phyloP scores from a whole-genome alignment of 2,888 invertebrate species.

The Cerceris ruficornis region DNA sequence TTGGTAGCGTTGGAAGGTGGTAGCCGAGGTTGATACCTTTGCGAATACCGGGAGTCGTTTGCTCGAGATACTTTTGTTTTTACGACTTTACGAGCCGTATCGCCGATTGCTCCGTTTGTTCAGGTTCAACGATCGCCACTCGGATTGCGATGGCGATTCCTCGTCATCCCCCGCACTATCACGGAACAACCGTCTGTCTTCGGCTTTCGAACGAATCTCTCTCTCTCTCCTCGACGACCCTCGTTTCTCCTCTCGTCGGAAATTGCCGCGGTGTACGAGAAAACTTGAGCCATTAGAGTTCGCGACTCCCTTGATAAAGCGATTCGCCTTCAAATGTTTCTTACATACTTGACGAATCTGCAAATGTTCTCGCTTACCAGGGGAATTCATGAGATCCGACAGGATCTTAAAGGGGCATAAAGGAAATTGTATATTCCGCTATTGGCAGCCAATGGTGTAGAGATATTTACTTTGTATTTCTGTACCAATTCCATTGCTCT shows the following conservation, averaged over 20 bases:
- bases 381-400: constrained; percentile 29
- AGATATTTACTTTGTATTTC: not conserved
- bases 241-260: constrained; percentile 15
- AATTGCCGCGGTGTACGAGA: constrained; percentile 26
- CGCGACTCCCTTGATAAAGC: constrained; percentile 39
- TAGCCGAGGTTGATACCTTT: constrained; percentile 28
- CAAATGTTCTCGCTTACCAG: constrained; percentile 14
- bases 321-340: constrained; percentile 41
- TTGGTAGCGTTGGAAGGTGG: not conserved
- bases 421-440: constrained; percentile 4
- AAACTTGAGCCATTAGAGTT: constrained; percentile 58
- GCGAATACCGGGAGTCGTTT: constrained; percentile 45
- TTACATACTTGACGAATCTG: constrained; percentile 41
- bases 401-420: constrained; percentile 19
- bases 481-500: too few species aligned
- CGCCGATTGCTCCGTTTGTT: constrained; percentile 68
- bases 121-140: constrained; percentile 69
- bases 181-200: not conserved
- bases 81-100: constrained; percentile 69
- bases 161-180: constrained; percentile 41
- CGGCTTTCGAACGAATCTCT: not conserved
- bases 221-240: constrained; percentile 6
- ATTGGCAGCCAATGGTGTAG: not conserved
- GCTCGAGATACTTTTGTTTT: constrained; percentile 67
- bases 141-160: constrained; percentile 56